phyloP scores from a whole-genome alignment of 2,797 vertebrate species.

The Cyclura pinguis region DNA sequence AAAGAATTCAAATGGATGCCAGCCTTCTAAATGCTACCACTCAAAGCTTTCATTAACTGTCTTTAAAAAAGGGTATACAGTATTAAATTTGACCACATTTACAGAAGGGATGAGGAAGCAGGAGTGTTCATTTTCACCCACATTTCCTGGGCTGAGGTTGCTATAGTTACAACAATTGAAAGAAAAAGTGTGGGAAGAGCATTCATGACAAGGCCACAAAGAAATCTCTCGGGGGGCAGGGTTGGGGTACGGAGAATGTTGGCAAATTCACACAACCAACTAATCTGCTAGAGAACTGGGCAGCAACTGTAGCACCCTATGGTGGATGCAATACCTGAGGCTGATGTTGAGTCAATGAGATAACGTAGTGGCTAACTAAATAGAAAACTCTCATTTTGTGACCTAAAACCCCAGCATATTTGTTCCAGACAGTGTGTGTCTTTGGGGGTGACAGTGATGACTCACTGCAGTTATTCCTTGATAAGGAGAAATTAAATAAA shows the following conservation, averaged over 20 bases:
- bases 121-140: neutral
- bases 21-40: neutral
- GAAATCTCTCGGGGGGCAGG: no score
- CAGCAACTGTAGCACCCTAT: neutral
- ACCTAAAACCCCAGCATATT: neutral
- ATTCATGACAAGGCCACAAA: neutral
- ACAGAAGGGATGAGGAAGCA: neutral
- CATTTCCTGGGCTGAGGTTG: neutral
- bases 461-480: neutral
- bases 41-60: neutral
- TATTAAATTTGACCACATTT: neutral
- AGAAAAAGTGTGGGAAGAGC: neutral
- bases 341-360: neutral
- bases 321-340: neutral
- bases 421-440: neutral
- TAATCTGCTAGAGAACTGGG: neutral
- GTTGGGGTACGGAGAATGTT: neutral
- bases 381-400: neutral
- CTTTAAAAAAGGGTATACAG: neutral
- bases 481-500: neutral
- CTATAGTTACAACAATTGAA: neutral
- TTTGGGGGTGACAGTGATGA: neutral
- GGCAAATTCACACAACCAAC: neutral
- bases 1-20: neutral
- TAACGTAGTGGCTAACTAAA: neutral